These are phyloP conservation scores for Saturnia pavonia DNA, from an alignment of 2,888 invertebrate genomes.

Conservation along the genomic window DNA sequence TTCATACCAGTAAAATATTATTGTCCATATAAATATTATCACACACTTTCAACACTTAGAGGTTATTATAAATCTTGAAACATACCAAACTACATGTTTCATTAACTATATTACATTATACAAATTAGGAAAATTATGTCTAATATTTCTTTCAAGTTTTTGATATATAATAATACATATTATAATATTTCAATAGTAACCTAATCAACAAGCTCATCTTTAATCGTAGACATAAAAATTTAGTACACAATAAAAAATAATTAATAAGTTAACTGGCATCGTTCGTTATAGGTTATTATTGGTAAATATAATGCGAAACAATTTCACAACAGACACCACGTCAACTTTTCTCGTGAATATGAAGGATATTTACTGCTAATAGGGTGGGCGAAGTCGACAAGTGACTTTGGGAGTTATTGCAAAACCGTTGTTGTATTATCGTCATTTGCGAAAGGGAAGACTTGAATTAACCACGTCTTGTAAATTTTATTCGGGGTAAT, in stretches of 20 bases:
- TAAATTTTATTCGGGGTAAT: background rate
- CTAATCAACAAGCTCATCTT: background rate
- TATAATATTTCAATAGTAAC: background rate
- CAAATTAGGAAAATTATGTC: no score
- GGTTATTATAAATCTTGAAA: no score
- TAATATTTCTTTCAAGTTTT: no score
- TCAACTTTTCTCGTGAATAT: slow-evolving; percentile 32
- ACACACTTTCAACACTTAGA: no score
- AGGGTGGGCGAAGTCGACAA: slow-evolving; percentile 26
- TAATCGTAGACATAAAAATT: background rate
- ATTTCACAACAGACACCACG: slow-evolving; percentile 36
- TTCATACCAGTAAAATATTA: no score
- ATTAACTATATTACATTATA: no score
- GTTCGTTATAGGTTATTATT: slow-evolving; percentile 10
- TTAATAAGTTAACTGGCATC: background rate
- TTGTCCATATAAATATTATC: no score
- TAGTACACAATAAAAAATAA: background rate
- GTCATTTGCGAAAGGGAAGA: background rate
- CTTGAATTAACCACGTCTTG: background rate
- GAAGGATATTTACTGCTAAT: slow-evolving; percentile 34
- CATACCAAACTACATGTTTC: no score
- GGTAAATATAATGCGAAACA: slow-evolving; percentile 18
- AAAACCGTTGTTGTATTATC: background rate
- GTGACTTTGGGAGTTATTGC: background rate
- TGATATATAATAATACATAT: no score